Percentiles rank a stretch among this genome's conserved stretches.
Evolutionary conservation across 1,140 invertebrate species (phyloP).

Genomic region (Belonocnema kinseyi): DNA sequence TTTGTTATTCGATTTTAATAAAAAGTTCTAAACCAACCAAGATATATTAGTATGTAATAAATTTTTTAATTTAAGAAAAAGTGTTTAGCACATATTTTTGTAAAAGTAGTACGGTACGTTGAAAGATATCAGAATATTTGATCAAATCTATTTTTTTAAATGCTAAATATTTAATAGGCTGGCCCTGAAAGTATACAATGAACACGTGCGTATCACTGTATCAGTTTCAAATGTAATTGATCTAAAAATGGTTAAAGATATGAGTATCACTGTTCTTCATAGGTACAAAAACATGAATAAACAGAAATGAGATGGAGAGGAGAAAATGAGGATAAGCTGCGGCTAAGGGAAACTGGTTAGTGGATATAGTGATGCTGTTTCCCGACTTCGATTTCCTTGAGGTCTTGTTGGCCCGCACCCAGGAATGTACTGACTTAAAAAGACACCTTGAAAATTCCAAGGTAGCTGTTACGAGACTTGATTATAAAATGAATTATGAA

Average conservation of each 20-base stretch:
- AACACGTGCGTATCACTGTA: constrained; percentile 1
- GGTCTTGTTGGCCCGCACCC: not conserved
- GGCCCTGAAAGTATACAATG: not conserved
- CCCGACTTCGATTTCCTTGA: constrained; percentile 2
- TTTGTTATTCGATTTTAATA: too few relatives aligned
- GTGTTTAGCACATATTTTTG: too few relatives aligned
- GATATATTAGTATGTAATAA: too few relatives aligned
- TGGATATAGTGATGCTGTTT: not conserved
- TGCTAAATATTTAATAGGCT: too few relatives aligned
- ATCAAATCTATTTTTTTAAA: too few relatives aligned
- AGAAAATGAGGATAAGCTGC: not conserved
- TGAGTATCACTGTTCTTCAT: not conserved
- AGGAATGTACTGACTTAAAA: not conserved
- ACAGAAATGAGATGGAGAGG: not conserved
- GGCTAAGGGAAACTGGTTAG: constrained; percentile 17
- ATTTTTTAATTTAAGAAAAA: too few relatives aligned
- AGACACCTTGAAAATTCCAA: not conserved
- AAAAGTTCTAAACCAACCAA: too few relatives aligned
- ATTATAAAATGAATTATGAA: too few relatives aligned
- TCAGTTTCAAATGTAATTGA: not conserved
- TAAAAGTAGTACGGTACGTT: too few relatives aligned
- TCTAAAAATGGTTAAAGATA: not conserved
- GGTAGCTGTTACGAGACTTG: not conserved
- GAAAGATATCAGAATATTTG: too few relatives aligned
- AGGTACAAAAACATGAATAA: constrained; percentile 8